Conservation (phyloP, 2,113 vertebrate genomes). For the Verasper variegatus region DNA sequence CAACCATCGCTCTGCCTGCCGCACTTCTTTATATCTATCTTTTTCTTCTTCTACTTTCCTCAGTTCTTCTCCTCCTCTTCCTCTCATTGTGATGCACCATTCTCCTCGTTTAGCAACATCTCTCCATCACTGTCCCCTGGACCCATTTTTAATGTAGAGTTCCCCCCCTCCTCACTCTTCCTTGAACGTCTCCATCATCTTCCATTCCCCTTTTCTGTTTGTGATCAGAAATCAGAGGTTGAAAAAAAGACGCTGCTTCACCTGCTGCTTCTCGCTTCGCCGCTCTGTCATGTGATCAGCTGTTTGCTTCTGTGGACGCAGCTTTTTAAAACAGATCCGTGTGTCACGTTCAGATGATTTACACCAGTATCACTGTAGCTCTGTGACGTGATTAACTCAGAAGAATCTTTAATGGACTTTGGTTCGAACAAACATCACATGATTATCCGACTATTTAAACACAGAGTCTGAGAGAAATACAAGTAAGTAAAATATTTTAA, state of each 20-base stretch:
- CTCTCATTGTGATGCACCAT: neutral
- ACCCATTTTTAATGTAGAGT: neutral
- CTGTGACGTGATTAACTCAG: no score
- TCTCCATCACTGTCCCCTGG: neutral
- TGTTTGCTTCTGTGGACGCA: neutral
- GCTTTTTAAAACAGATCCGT: neutral
- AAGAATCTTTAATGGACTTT: no score
- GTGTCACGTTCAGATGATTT: no score
- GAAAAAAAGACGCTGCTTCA: neutral
- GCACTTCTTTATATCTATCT: neutral
- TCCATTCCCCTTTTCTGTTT: neutral
- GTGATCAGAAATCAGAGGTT: neutral
- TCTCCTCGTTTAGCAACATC: constrained; percentile 21
- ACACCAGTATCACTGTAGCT: no score
- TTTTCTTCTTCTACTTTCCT: neutral
- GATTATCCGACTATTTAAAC: no score
- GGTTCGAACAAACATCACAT: no score
- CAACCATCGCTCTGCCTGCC: constrained; percentile 13
- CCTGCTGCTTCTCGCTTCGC: constrained; percentile 14
- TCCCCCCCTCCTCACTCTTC: neutral
- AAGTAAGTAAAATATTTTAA: no score
- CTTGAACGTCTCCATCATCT: neutral
- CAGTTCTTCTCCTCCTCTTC: no score
- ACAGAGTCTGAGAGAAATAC: no score
- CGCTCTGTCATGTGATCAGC: constrained; percentile 18